Evolutionary conservation across 2,888 invertebrate genomes (phyloP).

Genomic region (Sarcophaga rosellei): DNA sequence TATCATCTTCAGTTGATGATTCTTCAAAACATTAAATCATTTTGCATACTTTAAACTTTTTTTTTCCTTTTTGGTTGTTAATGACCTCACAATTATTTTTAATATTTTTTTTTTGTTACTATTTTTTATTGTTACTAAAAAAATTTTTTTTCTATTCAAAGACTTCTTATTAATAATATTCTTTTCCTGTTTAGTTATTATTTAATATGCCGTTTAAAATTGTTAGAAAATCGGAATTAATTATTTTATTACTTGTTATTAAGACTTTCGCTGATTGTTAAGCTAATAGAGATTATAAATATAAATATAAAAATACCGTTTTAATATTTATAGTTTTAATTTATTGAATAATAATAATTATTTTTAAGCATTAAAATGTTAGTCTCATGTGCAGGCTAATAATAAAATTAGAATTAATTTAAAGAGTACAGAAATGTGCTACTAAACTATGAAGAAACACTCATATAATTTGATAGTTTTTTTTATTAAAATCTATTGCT

Average conservation of each 20-base stretch:
- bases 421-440: too few species aligned
- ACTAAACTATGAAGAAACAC: too few species aligned
- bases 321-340: too few species aligned
- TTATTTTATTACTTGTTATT: not conserved
- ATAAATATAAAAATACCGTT: too few species aligned
- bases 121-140: not conserved
- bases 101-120: conserved; percentile 39
- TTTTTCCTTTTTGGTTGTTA: conserved; percentile 40
- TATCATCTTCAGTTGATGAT: conserved; percentile 47
- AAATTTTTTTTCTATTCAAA: not conserved
- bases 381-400: too few species aligned
- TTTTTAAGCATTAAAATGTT: too few species aligned
- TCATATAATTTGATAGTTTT: too few species aligned
- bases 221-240: not conserved
- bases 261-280: conserved; percentile 37
- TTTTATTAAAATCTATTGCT: too few species aligned
- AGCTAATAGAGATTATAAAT: not conserved
- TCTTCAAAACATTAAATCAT: conserved; percentile 59
- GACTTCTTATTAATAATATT: conserved; percentile 39
- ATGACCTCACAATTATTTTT: conserved; percentile 73
- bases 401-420: too few species aligned
- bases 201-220: conserved; percentile 49
- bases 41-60: conserved; percentile 13
- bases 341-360: too few species aligned
- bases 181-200: conserved; percentile 55